Base-by-base conservation (phyloP, 2,113 vertebrate species). In the Lucifuga dentata region DNA sequence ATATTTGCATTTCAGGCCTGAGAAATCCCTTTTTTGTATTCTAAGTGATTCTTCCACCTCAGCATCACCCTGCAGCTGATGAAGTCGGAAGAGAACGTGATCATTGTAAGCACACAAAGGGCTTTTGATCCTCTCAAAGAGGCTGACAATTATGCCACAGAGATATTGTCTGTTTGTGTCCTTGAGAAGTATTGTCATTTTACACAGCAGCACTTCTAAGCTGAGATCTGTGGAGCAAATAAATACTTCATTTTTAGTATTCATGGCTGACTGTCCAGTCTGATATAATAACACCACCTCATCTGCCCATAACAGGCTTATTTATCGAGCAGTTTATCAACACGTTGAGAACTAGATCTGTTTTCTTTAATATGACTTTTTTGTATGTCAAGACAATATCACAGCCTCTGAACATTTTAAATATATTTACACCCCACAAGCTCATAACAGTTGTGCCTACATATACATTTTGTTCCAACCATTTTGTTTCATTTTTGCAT, bases 41-140 rank as follows among this genome's bases (percentile, higher is more conserved):
- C 26, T 41, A 38, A 50, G 46, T 23, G 33, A 29, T 29, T 29
- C 26, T 29, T 29, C 26, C 7, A 7, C 26, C 26, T 65, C 33
- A 59, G 12, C 35, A 55, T 48, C 3, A 6, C 16, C 41, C 8
- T 5, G 13, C 32, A 35, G 70, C 44, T 44, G 61, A 58, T 15
- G 16, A 21, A 36, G 60, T 58, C 8, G 5, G 17, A 13, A 11
- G 16, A 40, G 41, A 20, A 58, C 4, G 1, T 19, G 24, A 55
- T 35, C 10, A 8, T 29, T 2, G 6, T 36, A 7, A 38, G 41
- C 21, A 13, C 21, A 38, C 40, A 32, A 15, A 57, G 36, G 43
- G 16, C 21, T 55, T 56, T 36, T 48, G 40, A 62, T 62, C 16
- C 16, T 11, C 36, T 39, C 11, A 62, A 45, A 48, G 24, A 3